Evolutionary conservation across 1,140 invertebrate species (phyloP).

Genomic region (Triops longicaudatus): DNA sequence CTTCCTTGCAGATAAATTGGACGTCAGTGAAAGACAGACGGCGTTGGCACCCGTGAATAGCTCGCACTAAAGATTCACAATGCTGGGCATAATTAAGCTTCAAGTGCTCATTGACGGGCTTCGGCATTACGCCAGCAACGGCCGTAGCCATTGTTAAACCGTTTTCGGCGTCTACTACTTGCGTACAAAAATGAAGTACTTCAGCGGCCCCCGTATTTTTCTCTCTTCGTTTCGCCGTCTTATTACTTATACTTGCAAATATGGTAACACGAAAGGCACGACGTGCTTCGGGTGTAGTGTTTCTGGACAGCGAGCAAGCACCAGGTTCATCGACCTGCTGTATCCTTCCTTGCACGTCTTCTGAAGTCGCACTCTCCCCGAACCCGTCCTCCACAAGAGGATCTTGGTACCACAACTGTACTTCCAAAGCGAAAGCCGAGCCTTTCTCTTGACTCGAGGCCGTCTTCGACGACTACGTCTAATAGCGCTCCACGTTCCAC

Average conservation of each 20-base stretch:
- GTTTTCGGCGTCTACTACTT: not conserved
- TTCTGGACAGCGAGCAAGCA: constrained; percentile 7
- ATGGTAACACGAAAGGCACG: not conserved
- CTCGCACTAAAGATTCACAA: constrained; percentile 27
- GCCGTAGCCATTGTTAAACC: not conserved
- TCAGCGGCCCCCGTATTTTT: not conserved
- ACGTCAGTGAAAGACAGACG: constrained; percentile 27
- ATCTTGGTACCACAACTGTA: not conserved
- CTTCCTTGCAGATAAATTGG: constrained; percentile 25
- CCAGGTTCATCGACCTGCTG: not conserved
- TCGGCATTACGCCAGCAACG: not conserved
- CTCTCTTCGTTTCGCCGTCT: not conserved
- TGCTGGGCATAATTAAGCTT: constrained; percentile 25
- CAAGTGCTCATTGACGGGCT: not conserved
- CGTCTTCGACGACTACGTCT: constrained; percentile 10
- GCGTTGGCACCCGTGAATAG: constrained; percentile 26
- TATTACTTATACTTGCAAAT: constrained; percentile 1
- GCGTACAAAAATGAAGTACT: not conserved
- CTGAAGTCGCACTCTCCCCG: not conserved
- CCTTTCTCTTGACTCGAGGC: not conserved
- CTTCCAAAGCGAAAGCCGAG: not conserved
- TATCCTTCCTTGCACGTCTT: constrained; percentile 7
- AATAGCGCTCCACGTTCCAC: constrained; percentile 4
- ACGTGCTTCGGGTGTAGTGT: not conserved
- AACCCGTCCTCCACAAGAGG: constrained; percentile 2